Conservation (phyloP, 2,888 invertebrate species). For the Tanytarsus gracilentus region DNA sequence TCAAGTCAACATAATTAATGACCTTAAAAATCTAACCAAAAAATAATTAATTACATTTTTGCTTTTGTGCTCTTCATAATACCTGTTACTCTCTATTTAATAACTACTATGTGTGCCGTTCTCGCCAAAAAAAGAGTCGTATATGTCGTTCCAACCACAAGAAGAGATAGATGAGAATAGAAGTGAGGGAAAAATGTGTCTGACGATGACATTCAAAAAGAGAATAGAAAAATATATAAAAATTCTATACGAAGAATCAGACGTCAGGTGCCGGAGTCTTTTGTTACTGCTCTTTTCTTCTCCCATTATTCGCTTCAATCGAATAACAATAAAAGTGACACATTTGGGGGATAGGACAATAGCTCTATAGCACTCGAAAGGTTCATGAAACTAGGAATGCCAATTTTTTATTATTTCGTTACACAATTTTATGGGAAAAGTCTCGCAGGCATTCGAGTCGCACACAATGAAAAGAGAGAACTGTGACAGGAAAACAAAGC, state of each 20-base stretch:
- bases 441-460: too few species aligned
- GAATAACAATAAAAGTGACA: slow-evolving; percentile 6
- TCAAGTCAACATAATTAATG: slow-evolving; percentile 20
- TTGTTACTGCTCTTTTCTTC: background rate
- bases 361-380: background rate
- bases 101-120: background rate
- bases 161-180: background rate
- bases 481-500: background rate
- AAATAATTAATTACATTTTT: slow-evolving; percentile 24
- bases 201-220: slow-evolving; percentile 16
- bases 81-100: background rate
- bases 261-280: slow-evolving; percentile 13
- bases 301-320: background rate
- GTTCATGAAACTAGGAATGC: background rate
- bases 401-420: slow-evolving; percentile 20
- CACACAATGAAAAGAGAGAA: slow-evolving; percentile 1
- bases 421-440: slow-evolving; percentile 22
- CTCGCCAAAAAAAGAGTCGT: background rate
- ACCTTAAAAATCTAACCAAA: slow-evolving; percentile 3
- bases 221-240: slow-evolving; percentile 1
- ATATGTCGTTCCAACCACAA: background rate
- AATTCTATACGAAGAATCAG: background rate
- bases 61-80: background rate
- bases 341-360: background rate
- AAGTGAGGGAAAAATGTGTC: background rate